These are phyloP conservation scores for Euphydryas editha DNA, from an alignment of 2,888 invertebrate species.

Conservation along the genomic window DNA sequence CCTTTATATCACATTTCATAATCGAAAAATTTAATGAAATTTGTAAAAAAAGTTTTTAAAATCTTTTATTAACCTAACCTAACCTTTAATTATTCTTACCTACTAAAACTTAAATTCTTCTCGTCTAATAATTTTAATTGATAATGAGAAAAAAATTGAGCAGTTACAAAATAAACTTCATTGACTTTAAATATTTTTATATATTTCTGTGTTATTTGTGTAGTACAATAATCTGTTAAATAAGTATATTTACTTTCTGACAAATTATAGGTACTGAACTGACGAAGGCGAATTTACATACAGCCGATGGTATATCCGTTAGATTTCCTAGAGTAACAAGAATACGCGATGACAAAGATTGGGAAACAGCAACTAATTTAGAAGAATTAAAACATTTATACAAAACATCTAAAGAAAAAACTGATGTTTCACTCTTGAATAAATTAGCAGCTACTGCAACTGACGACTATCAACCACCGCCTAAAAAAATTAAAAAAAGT, in stretches of 20 bases:
- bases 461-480: conserved; percentile 52
- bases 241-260: neutral
- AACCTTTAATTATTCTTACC: no score
- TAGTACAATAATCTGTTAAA: neutral
- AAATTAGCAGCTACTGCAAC: conserved; percentile 68
- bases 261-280: conserved; percentile 86
- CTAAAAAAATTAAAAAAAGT: conserved; percentile 62
- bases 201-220: neutral
- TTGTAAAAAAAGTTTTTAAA: no score
- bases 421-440: conserved; percentile 82
- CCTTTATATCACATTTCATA: no score
- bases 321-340: conserved; percentile 95
- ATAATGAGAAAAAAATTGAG: neutral
- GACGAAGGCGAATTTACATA: conserved; percentile 92
- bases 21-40: no score
- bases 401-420: conserved; percentile 86
- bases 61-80: no score
- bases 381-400: conserved; percentile 88
- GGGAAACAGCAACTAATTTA: conserved; percentile 92
- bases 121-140: no score
- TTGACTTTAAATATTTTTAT: no score
- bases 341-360: conserved; percentile 92
- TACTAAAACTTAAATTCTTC: no score
- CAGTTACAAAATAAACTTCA: conserved; percentile 7
- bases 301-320: conserved; percentile 96